These are phyloP conservation scores for Cerastoderma edule DNA, from an alignment of 2,888 invertebrate genomes.

Conservation along the genomic window DNA sequence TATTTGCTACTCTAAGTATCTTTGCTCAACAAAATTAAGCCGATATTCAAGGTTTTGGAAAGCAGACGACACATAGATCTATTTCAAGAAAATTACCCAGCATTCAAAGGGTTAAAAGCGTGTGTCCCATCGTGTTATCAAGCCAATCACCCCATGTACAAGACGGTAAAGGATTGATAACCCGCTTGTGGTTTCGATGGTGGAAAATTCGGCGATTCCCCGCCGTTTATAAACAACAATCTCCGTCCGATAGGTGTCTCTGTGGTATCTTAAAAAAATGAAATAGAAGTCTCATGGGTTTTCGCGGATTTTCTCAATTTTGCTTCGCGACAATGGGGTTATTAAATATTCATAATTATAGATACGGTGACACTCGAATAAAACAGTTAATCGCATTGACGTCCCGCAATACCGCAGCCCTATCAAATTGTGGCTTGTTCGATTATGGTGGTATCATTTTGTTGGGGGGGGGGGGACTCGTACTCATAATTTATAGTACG, in stretches of 20 bases:
- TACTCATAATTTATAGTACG: conserved; percentile 20
- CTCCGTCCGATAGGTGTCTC: conserved; percentile 40
- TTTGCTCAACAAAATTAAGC: too few relatives aligned
- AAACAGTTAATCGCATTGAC: conserved; percentile 19
- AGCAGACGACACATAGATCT: too few relatives aligned
- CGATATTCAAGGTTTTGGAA: too few relatives aligned
- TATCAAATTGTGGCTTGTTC: conserved; percentile 11
- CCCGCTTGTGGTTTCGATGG: conserved; percentile 55
- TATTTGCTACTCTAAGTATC: too few relatives aligned
- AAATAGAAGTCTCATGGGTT: conserved; percentile 43
- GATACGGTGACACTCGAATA: conserved; percentile 40
- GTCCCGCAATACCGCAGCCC: neutral
- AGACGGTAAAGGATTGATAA: too few relatives aligned
- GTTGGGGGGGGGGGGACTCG: neutral
- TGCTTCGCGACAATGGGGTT: conserved; percentile 49
- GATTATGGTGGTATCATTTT: conserved; percentile 15
- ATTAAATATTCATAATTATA: conserved; percentile 60
- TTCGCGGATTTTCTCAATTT: conserved; percentile 55
- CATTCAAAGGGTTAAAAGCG: too few relatives aligned
- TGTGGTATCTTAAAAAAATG: conserved; percentile 48
- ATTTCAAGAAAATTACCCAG: too few relatives aligned
- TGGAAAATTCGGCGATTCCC: conserved; percentile 48
- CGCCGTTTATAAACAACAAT: conserved; percentile 48
- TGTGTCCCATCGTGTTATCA: too few relatives aligned
- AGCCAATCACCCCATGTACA: too few relatives aligned